Conservation (phyloP, 1,140 invertebrate genomes). For the Scaptomyza graminum region DNA sequence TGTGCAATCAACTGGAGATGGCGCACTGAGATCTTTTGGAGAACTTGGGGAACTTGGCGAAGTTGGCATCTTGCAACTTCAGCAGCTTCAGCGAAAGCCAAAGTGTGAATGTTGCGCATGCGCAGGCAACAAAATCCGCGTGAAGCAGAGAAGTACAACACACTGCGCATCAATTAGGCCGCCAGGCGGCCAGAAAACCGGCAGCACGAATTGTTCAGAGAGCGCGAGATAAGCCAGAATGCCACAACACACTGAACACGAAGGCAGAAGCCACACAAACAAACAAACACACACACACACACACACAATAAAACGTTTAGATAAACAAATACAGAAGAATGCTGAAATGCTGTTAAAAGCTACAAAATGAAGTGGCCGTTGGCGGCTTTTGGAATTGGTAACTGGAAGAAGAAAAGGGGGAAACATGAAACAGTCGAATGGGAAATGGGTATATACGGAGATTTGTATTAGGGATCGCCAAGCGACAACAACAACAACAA, state of each 20-base stretch:
- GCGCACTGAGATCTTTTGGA: conserved; percentile 46
- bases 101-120: conserved; percentile 82
- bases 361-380: conserved; percentile 79
- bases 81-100: conserved; percentile 32
- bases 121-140: conserved; percentile 57
- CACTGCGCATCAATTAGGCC: conserved; percentile 80
- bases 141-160: conserved; percentile 25
- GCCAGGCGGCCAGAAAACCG: conserved; percentile 54
- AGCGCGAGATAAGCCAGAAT: conserved; percentile 59
- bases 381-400: conserved; percentile 46
- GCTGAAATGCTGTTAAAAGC: conserved; percentile 80
- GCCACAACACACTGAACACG: conserved; percentile 32
- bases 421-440: conserved; percentile 21
- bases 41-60: conserved; percentile 3
- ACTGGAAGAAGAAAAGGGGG: not conserved
- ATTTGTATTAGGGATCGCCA: conserved; percentile 25
- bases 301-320: conserved; percentile 74
- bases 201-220: conserved; percentile 71
- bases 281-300: conserved; percentile 22
- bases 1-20: conserved; percentile 79
- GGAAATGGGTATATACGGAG: conserved; percentile 28
- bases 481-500: conserved; percentile 18
- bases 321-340: conserved; percentile 80
- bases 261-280: conserved; percentile 40
- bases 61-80: conserved; percentile 15